Percentiles rank a stretch among this genome's conserved stretches.
Conservation (phyloP, 1,140 invertebrate genomes). For the Saccostrea glomerata region DNA sequence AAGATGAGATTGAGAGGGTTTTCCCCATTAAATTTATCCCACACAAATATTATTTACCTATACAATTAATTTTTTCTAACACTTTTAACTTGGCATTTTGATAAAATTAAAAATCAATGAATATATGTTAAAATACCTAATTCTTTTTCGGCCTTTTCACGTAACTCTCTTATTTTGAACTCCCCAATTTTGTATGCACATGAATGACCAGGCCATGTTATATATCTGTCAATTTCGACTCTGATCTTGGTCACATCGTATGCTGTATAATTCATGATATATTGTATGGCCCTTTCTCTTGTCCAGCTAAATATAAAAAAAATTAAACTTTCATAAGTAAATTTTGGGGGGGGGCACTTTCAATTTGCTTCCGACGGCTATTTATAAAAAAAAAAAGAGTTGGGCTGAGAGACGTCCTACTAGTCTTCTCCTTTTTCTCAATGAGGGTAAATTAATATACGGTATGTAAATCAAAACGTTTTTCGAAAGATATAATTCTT, state of each 20-base stretch:
- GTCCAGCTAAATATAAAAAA: conserved; percentile 54
- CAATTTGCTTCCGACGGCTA: no score
- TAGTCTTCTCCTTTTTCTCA: not conserved
- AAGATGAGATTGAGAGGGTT: no score
- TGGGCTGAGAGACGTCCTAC: not conserved
- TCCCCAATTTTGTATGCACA: conserved; percentile 80
- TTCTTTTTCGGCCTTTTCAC: conserved; percentile 74
- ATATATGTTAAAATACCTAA: conserved; percentile 66
- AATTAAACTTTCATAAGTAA: not conserved
- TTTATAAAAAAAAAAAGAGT: no score
- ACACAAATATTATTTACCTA: no score
- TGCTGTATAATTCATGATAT: conserved; percentile 75
- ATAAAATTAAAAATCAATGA: no score
- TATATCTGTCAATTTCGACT: conserved; percentile 79
- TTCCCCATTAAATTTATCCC: no score
- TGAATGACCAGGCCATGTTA: conserved; percentile 80
- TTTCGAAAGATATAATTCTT: no score
- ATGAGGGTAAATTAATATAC: no score
- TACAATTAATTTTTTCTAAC: no score
- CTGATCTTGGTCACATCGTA: conserved; percentile 59
- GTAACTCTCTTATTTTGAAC: conserved; percentile 78
- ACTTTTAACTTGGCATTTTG: no score
- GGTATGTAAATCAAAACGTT: no score
- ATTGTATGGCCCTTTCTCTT: conserved; percentile 75
- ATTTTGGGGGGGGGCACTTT: not conserved